Percentiles rank a stretch among this genome's conserved stretches.
Conservation (phyloP, 2,888 invertebrate genomes). For the Polylopha cassiicola region DNA sequence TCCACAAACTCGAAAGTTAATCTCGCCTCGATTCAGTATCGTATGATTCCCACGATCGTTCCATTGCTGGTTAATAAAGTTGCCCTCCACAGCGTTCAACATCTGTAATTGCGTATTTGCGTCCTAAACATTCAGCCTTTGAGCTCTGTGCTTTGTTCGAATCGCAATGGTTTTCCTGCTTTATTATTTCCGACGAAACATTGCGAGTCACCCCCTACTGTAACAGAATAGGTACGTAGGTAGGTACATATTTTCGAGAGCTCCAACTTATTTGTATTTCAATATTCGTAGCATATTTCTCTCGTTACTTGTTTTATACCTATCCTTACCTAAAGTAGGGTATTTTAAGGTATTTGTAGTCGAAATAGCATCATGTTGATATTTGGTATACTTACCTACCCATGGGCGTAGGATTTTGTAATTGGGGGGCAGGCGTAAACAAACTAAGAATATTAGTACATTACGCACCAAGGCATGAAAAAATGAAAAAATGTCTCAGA, state of each 20-base stretch:
- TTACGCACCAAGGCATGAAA: too few species aligned
- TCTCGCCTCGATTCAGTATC: too few species aligned
- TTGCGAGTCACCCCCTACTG: conserved; percentile 30
- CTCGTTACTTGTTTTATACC: not conserved
- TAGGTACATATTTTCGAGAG: conserved; percentile 41
- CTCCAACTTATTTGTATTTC: conserved; percentile 41
- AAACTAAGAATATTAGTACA: too few species aligned
- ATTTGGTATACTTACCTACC: too few species aligned
- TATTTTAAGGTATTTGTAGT: not conserved
- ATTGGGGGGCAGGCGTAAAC: too few species aligned
- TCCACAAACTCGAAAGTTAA: too few species aligned
- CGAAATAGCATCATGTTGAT: not conserved
- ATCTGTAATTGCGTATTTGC: conserved; percentile 56
- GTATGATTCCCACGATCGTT: not conserved
- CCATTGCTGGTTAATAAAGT: not conserved
- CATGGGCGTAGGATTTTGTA: too few species aligned
- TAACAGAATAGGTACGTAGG: too few species aligned
- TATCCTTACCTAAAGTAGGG: not conserved
- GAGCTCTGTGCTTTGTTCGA: conserved; percentile 52
- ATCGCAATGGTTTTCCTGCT: conserved; percentile 42
- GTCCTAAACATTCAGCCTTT: conserved; percentile 48
- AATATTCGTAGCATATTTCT: conserved; percentile 34
- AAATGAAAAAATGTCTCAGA: too few species aligned
- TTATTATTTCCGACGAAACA: conserved; percentile 56
- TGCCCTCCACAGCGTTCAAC: conserved; percentile 28